A percentile compares a stretch with the other conserved stretches of the same genome.
These are phyloP conservation scores for Xenotilapia leptura DNA, from an alignment of 2,113 vertebrate genomes.

Conservation along the genomic window DNA sequence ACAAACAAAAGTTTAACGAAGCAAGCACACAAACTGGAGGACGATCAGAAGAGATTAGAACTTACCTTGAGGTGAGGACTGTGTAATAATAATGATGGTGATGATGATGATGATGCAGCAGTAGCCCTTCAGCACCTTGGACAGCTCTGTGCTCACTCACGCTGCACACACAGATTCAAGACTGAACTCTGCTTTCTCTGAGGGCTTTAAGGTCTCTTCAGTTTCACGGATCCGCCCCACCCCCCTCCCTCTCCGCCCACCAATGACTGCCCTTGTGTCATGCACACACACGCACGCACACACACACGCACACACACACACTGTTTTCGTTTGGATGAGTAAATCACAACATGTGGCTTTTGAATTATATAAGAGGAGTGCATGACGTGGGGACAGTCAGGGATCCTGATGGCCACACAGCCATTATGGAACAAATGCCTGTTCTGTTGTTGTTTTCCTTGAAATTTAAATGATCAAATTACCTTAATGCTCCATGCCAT, in stretches of 20 bases:
- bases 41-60: neutral
- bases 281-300: neutral
- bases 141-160: constrained; percentile 6
- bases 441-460: neutral
- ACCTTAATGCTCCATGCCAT: neutral
- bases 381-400: neutral
- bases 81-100: neutral
- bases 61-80: constrained; percentile 2
- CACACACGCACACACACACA: neutral
- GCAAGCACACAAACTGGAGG: neutral
- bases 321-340: constrained; percentile 12
- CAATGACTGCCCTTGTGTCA: neutral
- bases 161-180: neutral
- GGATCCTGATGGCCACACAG: neutral
- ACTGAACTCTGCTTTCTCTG: constrained; percentile 15
- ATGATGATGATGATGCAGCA: neutral
- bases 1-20: neutral
- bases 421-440: neutral
- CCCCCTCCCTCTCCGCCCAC: neutral
- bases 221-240: constrained; percentile 16
- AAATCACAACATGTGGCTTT: constrained; percentile 2
- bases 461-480: neutral
- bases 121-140: constrained; percentile 27
- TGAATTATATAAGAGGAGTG: constrained; percentile 34
- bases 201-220: constrained; percentile 33